Conservation (phyloP, 2,797 vertebrate genomes). For the Sebastes wilsoni region DNA sequence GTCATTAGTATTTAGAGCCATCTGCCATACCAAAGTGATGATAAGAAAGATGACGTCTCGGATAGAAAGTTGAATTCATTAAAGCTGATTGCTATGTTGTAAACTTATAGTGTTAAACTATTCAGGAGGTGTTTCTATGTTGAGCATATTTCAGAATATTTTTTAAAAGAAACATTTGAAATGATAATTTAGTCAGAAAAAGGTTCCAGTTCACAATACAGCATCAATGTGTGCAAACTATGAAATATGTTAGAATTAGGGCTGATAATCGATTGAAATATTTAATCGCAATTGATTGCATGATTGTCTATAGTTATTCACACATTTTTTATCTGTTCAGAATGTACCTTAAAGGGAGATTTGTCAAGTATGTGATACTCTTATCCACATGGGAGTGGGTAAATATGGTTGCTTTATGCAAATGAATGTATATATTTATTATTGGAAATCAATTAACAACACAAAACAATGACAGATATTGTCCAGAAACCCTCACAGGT, state of each 20-base stretch:
- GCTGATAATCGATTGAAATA: too few relatives aligned
- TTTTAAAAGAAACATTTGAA: neutral
- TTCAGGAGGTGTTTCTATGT: neutral
- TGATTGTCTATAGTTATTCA: too few relatives aligned
- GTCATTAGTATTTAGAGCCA: neutral
- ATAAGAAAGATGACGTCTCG: neutral
- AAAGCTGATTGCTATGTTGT: neutral
- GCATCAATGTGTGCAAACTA: neutral
- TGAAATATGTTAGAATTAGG: neutral
- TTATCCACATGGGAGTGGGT: too few relatives aligned
- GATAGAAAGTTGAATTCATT: neutral
- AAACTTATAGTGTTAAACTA: neutral
- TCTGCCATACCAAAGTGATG: neutral
- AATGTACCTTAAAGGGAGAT: too few relatives aligned
- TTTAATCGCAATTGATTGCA: too few relatives aligned
- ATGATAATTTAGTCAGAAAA: neutral
- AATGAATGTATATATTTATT: fast-evolving
- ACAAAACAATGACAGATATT: too few relatives aligned
- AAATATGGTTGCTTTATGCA: too few relatives aligned
- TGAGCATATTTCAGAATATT: neutral
- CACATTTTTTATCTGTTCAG: too few relatives aligned
- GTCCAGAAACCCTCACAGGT: too few relatives aligned
- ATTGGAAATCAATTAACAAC: too few relatives aligned
- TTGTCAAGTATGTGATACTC: too few relatives aligned
- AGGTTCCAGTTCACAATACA: neutral